Evolutionary conservation across 2,888 invertebrate genomes (phyloP).

Genomic region (Hecatera dysodea): DNA sequence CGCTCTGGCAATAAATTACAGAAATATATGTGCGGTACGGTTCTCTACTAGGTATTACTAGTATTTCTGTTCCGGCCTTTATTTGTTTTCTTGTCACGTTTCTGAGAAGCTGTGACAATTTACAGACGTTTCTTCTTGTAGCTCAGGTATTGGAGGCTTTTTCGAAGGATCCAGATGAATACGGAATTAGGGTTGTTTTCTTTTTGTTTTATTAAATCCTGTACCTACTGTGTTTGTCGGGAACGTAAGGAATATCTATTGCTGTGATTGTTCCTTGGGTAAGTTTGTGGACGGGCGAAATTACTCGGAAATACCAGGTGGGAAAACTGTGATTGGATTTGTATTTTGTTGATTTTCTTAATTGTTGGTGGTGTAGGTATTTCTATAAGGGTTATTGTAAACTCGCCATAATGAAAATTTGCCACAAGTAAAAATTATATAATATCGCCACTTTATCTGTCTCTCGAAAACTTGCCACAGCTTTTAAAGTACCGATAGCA

Average conservation of each 20-base stretch:
- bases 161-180: constrained; percentile 30
- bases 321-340: background rate
- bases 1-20: constrained; percentile 17
- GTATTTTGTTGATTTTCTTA: background rate
- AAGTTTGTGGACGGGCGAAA: background rate
- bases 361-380: background rate
- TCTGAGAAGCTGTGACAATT: constrained; percentile 44
- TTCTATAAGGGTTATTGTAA: too few relatives aligned
- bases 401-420: too few relatives aligned
- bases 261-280: background rate
- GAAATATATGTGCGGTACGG: constrained; percentile 17
- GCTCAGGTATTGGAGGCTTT: constrained; percentile 28
- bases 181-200: constrained; percentile 20
- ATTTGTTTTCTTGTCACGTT: constrained; percentile 47
- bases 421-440: too few relatives aligned
- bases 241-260: constrained; percentile 15
- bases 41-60: constrained; percentile 26
- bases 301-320: background rate
- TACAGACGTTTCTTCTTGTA: constrained; percentile 12
- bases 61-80: constrained; percentile 10
- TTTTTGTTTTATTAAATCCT: constrained; percentile 33
- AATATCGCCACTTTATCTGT: too few relatives aligned
- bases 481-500: too few relatives aligned
- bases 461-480: too few relatives aligned
- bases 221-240: constrained; percentile 22